These are phyloP conservation scores for Leptura quadrifasciata DNA, from an alignment of 2,888 invertebrate species.

Conservation along the genomic window DNA sequence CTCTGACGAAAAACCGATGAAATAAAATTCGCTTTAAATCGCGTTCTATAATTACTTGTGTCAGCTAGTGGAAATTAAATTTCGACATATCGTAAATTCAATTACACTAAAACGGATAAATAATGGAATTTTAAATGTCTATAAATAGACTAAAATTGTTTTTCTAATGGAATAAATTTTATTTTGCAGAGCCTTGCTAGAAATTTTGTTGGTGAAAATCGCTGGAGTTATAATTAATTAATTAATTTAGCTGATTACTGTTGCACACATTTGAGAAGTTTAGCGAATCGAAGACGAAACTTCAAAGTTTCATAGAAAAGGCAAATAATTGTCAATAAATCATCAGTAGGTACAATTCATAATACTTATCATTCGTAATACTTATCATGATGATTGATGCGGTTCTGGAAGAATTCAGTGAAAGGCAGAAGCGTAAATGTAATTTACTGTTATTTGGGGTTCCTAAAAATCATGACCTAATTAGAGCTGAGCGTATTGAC, in stretches of 20 bases:
- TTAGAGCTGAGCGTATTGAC: too few species aligned
- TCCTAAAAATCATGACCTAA: too few species aligned
- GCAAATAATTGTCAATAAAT: too few species aligned
- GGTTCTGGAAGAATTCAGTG: too few species aligned
- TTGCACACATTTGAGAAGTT: too few species aligned
- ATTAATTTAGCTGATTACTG: background rate
- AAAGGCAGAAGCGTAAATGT: too few species aligned
- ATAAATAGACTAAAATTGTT: background rate
- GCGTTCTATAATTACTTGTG: slow-evolving; percentile 8
- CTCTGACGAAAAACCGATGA: background rate
- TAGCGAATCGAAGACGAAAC: too few species aligned
- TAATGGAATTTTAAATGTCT: slow-evolving; percentile 6
- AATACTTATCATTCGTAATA: too few species aligned
- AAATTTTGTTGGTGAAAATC: background rate
- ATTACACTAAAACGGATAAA: background rate
- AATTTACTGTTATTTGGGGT: too few species aligned
- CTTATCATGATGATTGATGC: too few species aligned
- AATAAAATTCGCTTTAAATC: slow-evolving; percentile 15
- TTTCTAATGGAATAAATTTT: background rate
- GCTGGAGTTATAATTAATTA: background rate
- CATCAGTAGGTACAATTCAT: too few species aligned
- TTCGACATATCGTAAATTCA: slow-evolving; percentile 28
- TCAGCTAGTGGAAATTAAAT: slow-evolving; percentile 27
- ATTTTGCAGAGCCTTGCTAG: background rate
- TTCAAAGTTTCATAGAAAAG: too few species aligned